phyloP scores from a whole-genome alignment of 2,888 invertebrate species.

The Gasteruption jaculator region DNA sequence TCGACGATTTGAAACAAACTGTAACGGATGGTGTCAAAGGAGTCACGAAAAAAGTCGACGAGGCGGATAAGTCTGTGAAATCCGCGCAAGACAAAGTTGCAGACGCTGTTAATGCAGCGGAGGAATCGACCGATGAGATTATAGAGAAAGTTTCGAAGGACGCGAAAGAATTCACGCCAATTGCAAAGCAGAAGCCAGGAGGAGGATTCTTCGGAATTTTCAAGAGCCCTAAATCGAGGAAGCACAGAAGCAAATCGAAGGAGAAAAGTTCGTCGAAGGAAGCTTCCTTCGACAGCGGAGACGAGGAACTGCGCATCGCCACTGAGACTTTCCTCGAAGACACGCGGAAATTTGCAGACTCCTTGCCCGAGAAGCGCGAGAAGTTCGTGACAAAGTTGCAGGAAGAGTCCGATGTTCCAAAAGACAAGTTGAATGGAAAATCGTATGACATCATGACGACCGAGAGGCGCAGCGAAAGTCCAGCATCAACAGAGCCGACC shows the following conservation, averaged over 20 bases:
- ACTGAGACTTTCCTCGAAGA: slow-evolving; percentile 40
- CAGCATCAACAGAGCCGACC: slow-evolving; percentile 14
- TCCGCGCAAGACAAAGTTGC: no score
- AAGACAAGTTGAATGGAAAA: slow-evolving; percentile 31
- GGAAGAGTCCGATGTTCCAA: slow-evolving; percentile 29
- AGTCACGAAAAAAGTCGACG: no score
- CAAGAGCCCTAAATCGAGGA: slow-evolving; percentile 40
- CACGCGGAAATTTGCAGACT: slow-evolving; percentile 33
- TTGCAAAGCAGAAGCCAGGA: no score
- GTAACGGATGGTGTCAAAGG: slow-evolving; percentile 21
- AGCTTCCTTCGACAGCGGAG: slow-evolving; percentile 41
- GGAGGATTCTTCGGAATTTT: slow-evolving; percentile 42
- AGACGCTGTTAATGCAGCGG: no score
- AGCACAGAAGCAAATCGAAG: slow-evolving; percentile 37
- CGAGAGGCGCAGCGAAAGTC: not conserved
- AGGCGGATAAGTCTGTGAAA: no score
- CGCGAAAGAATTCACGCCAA: no score
- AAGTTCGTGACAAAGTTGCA: slow-evolving; percentile 23
- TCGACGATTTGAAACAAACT: slow-evolving; percentile 7
- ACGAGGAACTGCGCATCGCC: slow-evolving; percentile 37
- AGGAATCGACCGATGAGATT: no score
- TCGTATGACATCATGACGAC: slow-evolving; percentile 29
- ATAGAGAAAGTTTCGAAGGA: no score
- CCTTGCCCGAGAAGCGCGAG: slow-evolving; percentile 21
- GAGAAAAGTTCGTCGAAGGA: slow-evolving; percentile 40